phyloP scores from a whole-genome alignment of 2,113 vertebrate genomes.

The Gasterosteus aculeatus region DNA sequence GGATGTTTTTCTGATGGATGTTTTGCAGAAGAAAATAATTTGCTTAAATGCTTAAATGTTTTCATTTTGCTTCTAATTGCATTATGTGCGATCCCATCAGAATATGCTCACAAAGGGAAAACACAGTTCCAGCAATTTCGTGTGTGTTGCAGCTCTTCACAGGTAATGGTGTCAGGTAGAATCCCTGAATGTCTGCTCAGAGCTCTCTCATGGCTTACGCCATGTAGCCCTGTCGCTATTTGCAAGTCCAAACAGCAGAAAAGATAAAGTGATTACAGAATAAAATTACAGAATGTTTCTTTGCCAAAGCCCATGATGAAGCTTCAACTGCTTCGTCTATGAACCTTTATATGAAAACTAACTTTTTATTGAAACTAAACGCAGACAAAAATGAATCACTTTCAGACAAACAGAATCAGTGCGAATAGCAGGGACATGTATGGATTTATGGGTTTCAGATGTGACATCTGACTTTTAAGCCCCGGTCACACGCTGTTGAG shows the following conservation, averaged over 20 bases:
- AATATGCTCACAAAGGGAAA: slow-evolving; percentile 5
- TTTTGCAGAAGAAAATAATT: neutral
- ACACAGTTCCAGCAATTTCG: slow-evolving; percentile 6
- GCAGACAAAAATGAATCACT: slow-evolving; percentile 33
- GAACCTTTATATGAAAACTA: slow-evolving; percentile 27
- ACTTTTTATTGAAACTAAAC: neutral
- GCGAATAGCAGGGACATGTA: slow-evolving; percentile 18
- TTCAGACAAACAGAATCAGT: slow-evolving; percentile 11
- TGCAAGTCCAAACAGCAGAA: slow-evolving; percentile 20
- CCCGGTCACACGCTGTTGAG: neutral
- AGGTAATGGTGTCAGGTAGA: slow-evolving; percentile 7
- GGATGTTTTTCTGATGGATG: too few species aligned
- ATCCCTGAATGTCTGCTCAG: slow-evolving; percentile 22
- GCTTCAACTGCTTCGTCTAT: slow-evolving; percentile 49
- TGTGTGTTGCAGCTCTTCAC: neutral
- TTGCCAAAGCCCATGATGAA: slow-evolving; percentile 15
- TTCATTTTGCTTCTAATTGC: neutral
- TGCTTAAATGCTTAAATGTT: neutral
- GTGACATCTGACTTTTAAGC: slow-evolving; percentile 25
- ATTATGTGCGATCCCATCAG: neutral
- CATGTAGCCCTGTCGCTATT: slow-evolving; percentile 21
- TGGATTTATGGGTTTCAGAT: slow-evolving; percentile 54
- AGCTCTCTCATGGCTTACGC: slow-evolving; percentile 8
- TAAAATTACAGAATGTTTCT: slow-evolving; percentile 32
- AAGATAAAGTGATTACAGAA: slow-evolving; percentile 44